Evolutionary conservation across 2,888 invertebrate genomes (phyloP), one percentile per base, ranked within the genome.

Genomic region (Cerceris rybyensis): DNA sequence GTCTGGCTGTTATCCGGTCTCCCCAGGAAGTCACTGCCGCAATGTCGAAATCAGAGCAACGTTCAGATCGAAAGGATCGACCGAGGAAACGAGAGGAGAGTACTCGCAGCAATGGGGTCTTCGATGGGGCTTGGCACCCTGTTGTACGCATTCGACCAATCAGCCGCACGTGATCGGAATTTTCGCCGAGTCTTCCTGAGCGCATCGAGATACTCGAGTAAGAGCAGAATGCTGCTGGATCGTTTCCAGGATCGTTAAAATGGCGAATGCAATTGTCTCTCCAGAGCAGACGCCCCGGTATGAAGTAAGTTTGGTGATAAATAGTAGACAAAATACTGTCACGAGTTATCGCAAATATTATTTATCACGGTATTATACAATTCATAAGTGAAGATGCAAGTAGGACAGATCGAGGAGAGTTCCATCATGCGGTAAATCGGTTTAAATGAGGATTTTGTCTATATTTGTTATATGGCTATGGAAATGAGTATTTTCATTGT

Each of bases 141-240:
- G 52, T 28, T 16, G 46, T 63, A 75, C 82, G 80, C 66, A 82
- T 71, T 69, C 70, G 73, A 78, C 82, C 82, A 85, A 88, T 87
- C 85, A 84, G 78, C 70, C 58, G 70, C 68, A 82, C 86, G 86
- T 88, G 88, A 86, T 82, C 81, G 82, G 81, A 87, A 86, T 85
- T 59, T 52, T 55, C 54, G 65, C 75, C 66, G 50, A 61, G 50
- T 72, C 65, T 52, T 46, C 61, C 59, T 14, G 13, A 67, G 58
- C 42, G 64, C 75, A 67, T 52, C 39, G 46, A 43, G 70, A 66
- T 55, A 42, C 13, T 58, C 9, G 60, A n/a, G 14, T 57, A 71
- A 55, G 50, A 64, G n/a, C 61, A 8, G 49, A 58, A 50, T 64
- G 28, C n/a, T 39, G 57, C 63, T 86, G 86, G 86, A 86, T 42